Percentiles rank a stretch among this genome's conserved stretches.
Evolutionary conservation across 2,888 invertebrate genomes (phyloP).

Genomic region (Lithodes maja): DNA sequence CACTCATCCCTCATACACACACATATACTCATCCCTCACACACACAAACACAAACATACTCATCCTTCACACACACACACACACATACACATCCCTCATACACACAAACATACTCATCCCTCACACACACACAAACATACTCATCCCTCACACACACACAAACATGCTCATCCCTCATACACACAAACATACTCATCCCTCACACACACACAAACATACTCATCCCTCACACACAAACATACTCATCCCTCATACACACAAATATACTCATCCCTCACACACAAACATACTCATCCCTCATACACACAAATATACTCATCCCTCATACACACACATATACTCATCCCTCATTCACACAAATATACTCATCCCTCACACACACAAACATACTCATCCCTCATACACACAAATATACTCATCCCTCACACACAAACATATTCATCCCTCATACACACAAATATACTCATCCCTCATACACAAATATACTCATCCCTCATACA

Average conservation of each 20-base stretch:
- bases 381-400: no score
- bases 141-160: no score
- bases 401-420: no score
- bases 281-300: neutral
- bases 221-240: neutral
- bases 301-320: neutral
- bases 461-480: neutral
- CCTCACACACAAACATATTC: no score
- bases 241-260: neutral
- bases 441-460: neutral
- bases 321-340: neutral
- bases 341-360: no score
- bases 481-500: neutral
- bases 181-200: neutral
- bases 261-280: neutral
- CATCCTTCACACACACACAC: neutral
- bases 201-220: neutral
- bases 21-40: neutral
- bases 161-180: no score
- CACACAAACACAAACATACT: neutral
- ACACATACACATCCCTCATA: no score
- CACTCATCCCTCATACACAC: no score
- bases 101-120: no score
- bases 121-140: no score
- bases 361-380: no score